Evolutionary conservation across 1,140 invertebrate genomes (phyloP).

Genomic region (Schlechtendalia chinensis): DNA sequence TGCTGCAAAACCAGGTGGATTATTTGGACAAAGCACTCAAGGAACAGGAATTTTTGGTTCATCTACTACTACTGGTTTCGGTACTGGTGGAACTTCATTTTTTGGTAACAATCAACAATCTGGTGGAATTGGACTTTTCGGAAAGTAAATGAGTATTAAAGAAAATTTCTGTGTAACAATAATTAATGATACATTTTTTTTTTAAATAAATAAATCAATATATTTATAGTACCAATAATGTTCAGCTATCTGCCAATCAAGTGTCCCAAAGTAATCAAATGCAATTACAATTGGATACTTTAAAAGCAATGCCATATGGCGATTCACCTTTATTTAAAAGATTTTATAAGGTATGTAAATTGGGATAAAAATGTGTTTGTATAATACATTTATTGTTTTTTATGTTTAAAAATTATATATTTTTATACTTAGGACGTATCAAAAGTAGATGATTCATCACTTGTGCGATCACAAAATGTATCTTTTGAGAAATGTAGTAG

Average conservation of each 20-base stretch:
- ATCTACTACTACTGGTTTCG: slow-evolving; percentile 50
- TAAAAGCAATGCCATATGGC: slow-evolving; percentile 74
- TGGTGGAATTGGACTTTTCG: slow-evolving; percentile 39
- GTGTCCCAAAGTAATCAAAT: slow-evolving; percentile 61
- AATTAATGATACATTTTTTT: too few relatives aligned
- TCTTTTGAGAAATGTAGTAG: slow-evolving; percentile 43
- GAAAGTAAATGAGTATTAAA: slow-evolving; percentile 24
- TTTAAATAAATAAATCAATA: too few relatives aligned
- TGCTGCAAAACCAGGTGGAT: slow-evolving; percentile 59
- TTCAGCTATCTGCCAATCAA: slow-evolving; percentile 22
- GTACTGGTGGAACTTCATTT: slow-evolving; percentile 52
- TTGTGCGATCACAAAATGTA: slow-evolving; percentile 36
- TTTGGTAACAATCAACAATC: slow-evolving; percentile 23
- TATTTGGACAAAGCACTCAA: slow-evolving; percentile 61
- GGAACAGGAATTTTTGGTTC: slow-evolving; percentile 53
- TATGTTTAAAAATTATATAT: not conserved
- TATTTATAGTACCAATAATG: slow-evolving; percentile 32
- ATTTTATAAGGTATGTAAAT: slow-evolving; percentile 42
- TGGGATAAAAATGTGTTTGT: not conserved
- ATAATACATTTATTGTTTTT: not conserved
- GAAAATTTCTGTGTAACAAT: not conserved
- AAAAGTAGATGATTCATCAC: slow-evolving; percentile 40
- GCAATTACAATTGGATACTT: slow-evolving; percentile 57
- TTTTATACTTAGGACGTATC: slow-evolving; percentile 28
- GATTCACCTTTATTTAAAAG: slow-evolving; percentile 71